A percentile compares a stretch with the other conserved stretches of the same genome.
Evolutionary conservation across 2,888 invertebrate genomes (phyloP).

Genomic region (Furcula furcula): DNA sequence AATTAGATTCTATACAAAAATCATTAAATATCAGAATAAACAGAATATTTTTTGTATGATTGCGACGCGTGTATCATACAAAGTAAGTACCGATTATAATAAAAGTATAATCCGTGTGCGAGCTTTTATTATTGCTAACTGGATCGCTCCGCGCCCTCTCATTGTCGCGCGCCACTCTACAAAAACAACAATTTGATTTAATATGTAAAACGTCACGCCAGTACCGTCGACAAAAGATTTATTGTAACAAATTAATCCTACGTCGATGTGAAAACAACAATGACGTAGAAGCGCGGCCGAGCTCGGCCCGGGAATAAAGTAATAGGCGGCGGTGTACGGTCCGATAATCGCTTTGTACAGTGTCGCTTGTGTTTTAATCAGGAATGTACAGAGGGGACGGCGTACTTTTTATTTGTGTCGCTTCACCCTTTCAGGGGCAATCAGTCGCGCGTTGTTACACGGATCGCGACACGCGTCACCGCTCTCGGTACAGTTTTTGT

Average conservation of each 20-base stretch:
- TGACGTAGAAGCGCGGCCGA: conserved; percentile 6
- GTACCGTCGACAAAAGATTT: conserved; percentile 38
- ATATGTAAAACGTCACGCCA: conserved; percentile 4
- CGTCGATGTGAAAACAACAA: conserved; percentile 42
- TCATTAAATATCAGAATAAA: too few relatives aligned
- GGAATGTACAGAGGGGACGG: conserved; percentile 44
- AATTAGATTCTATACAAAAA: too few relatives aligned
- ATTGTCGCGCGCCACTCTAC: background rate
- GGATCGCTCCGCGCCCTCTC: background rate
- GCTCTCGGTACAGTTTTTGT: conserved; percentile 35
- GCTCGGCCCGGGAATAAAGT: conserved; percentile 30
- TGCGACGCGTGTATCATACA: background rate
- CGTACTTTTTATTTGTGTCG: conserved; percentile 50
- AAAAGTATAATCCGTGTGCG: background rate
- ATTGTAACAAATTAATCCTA: conserved; percentile 47
- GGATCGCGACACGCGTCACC: conserved; percentile 56
- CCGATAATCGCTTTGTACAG: conserved; percentile 73
- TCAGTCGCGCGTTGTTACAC: conserved; percentile 66
- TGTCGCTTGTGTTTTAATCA: conserved; percentile 67
- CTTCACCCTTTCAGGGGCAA: conserved; percentile 66
- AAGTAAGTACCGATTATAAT: background rate
- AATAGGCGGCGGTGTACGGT: conserved; percentile 57
- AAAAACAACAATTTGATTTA: conserved; percentile 1
- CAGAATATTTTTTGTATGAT: too few relatives aligned
- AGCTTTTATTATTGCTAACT: background rate